Conservation (phyloP, 2,113 vertebrate genomes). For the Puntigrus tetrazona region DNA sequence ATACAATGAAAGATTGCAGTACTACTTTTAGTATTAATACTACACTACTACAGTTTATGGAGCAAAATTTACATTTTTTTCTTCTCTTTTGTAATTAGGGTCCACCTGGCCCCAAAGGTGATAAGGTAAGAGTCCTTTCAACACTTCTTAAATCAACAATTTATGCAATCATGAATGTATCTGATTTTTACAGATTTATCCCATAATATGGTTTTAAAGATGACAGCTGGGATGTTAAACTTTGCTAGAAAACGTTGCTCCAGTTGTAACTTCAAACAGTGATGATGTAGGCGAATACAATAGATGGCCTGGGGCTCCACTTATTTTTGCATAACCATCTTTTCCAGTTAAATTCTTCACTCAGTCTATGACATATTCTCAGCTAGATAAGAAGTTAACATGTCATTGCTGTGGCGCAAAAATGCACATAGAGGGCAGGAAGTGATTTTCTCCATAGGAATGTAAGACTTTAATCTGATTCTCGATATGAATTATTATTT, state of each 20-base stretch:
- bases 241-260: background rate
- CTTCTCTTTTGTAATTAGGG: constrained; percentile 73
- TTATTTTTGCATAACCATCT: no score
- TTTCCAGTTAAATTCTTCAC: no score
- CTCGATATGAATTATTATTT: no score
- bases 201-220: background rate
- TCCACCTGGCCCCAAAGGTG: constrained; percentile 89
- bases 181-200: background rate
- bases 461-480: no score
- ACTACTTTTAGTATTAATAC: no score
- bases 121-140: constrained; percentile 85
- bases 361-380: no score
- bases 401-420: background rate
- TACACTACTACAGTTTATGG: background rate
- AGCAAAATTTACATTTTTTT: background rate
- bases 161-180: background rate
- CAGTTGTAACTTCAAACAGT: background rate
- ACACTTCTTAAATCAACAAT: background rate
- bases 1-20: no score
- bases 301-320: no score
- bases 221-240: background rate
- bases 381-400: no score
- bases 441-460: no score
- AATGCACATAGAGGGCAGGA: no score
- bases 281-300: no score